phyloP scores from a whole-genome alignment of 2,888 invertebrate genomes.

The Eupithecia insigniata region DNA sequence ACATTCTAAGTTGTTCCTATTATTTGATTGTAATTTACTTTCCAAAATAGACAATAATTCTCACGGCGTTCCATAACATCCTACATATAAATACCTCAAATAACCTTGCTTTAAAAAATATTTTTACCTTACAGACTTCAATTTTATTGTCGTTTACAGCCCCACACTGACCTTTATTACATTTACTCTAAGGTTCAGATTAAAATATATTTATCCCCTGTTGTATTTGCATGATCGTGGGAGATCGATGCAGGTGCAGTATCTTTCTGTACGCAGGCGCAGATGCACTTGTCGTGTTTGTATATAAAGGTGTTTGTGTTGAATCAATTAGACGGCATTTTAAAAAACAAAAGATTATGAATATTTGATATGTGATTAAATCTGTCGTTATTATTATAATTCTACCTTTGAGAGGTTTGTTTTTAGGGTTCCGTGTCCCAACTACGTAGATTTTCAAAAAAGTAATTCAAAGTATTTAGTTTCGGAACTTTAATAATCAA shows the following conservation, averaged over 20 bases:
- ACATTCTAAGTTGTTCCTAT: no score
- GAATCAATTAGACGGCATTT: slow-evolving; percentile 25
- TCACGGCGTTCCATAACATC: neutral
- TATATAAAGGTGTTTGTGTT: slow-evolving; percentile 26
- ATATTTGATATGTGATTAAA: neutral
- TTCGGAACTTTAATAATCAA: neutral
- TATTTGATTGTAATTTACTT: no score
- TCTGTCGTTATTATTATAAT: slow-evolving; percentile 3
- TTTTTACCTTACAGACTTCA: neutral
- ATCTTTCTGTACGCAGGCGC: slow-evolving; percentile 71
- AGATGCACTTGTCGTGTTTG: slow-evolving; percentile 71
- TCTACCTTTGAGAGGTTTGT: neutral
- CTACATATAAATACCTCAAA: neutral
- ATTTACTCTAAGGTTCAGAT: slow-evolving; percentile 21
- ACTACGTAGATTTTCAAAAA: no score
- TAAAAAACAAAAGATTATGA: neutral
- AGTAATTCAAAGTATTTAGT: slow-evolving; percentile 1
- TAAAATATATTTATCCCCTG: neutral
- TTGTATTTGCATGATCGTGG: slow-evolving; percentile 63
- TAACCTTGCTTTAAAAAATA: neutral
- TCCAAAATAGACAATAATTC: neutral
- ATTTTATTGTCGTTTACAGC: neutral
- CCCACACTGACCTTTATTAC: neutral
- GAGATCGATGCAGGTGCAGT: slow-evolving; percentile 78
- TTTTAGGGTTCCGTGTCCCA: no score